A percentile compares a stretch with the other conserved stretches of the same genome.
These are phyloP conservation scores for Anastatus disparis DNA, from an alignment of 1,140 invertebrate genomes.

Conservation along the genomic window DNA sequence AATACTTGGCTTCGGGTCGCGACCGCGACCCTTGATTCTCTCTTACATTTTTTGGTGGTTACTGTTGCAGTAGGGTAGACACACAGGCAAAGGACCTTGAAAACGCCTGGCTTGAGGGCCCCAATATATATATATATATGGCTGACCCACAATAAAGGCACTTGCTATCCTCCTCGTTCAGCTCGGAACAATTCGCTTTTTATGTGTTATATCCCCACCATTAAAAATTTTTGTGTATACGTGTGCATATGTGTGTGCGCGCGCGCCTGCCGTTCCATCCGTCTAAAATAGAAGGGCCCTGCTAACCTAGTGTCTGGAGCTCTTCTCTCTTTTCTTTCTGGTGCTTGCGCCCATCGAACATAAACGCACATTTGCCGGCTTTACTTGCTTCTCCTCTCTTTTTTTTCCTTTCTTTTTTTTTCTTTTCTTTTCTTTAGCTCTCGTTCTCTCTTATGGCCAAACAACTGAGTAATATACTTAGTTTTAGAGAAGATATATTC, in stretches of 20 bases:
- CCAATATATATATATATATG: too few relatives aligned
- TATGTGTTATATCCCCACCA: constrained; percentile 4
- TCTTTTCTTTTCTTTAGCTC: too few relatives aligned
- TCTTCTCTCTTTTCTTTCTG: too few relatives aligned
- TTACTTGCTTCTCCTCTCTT: not conserved
- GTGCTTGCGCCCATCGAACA: not conserved
- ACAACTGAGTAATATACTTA: too few relatives aligned
- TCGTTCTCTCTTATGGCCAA: too few relatives aligned
- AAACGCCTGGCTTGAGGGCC: constrained; percentile 47
- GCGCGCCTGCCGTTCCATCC: constrained; percentile 17
- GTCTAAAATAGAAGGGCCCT: not conserved
- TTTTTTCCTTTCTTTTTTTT: too few relatives aligned
- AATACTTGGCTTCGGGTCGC: too few relatives aligned
- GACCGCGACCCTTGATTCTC: too few relatives aligned
- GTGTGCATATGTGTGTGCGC: constrained; percentile 17
- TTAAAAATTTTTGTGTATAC: too few relatives aligned
- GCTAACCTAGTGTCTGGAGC: constrained; percentile 45
- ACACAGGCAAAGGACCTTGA: constrained; percentile 53
- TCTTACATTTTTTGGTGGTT: not conserved
- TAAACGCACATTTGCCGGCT: not conserved
- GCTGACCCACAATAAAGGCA: constrained; percentile 68
- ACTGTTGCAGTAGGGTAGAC: not conserved
- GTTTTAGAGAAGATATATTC: too few relatives aligned
- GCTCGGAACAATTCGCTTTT: constrained; percentile 49
- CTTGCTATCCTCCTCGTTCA: constrained; percentile 62